Percentiles rank a stretch among this genome's conserved stretches.
phyloP scores from a whole-genome alignment of 2,888 invertebrate species.

The Hemithea aestivaria region DNA sequence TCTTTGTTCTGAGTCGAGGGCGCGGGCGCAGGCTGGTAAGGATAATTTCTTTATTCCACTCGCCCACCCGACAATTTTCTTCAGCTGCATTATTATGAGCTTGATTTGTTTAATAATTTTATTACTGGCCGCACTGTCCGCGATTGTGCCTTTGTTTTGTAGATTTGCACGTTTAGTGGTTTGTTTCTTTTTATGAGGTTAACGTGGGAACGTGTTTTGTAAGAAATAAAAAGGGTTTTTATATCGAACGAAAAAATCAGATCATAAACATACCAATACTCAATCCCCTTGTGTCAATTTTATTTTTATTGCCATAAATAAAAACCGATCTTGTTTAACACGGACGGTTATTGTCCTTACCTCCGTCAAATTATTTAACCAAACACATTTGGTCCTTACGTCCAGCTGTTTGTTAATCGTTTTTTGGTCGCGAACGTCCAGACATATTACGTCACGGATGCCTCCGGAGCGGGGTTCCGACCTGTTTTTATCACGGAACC shows the following conservation, averaged over 20 bases:
- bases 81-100: conserved; percentile 71
- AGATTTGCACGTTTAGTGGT: conserved; percentile 44
- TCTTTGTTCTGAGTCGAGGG: conserved; percentile 71
- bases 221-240: no score
- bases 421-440: conserved; percentile 50
- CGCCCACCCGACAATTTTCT: conserved; percentile 75
- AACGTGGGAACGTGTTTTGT: conserved; percentile 17
- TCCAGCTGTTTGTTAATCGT: conserved; percentile 39
- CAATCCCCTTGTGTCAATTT: no score
- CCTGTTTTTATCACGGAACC: conserved; percentile 57
- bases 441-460: conserved; percentile 59
- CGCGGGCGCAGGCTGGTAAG: conserved; percentile 65
- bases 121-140: conserved; percentile 62
- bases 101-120: conserved; percentile 80
- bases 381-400: conserved; percentile 32
- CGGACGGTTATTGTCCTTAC: conserved; percentile 4
- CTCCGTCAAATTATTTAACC: conserved; percentile 29
- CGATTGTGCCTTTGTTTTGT: conserved; percentile 52
- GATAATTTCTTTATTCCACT: conserved; percentile 77
- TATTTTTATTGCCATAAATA: conserved; percentile 11
- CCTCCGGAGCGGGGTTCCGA: conserved; percentile 33
- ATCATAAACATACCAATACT: no score
- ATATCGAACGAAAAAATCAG: no score
- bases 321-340: conserved; percentile 7
- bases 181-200: conserved; percentile 29